phyloP scores from a whole-genome alignment of 1,140 invertebrate genomes.

The Oppia nitens region DNA sequence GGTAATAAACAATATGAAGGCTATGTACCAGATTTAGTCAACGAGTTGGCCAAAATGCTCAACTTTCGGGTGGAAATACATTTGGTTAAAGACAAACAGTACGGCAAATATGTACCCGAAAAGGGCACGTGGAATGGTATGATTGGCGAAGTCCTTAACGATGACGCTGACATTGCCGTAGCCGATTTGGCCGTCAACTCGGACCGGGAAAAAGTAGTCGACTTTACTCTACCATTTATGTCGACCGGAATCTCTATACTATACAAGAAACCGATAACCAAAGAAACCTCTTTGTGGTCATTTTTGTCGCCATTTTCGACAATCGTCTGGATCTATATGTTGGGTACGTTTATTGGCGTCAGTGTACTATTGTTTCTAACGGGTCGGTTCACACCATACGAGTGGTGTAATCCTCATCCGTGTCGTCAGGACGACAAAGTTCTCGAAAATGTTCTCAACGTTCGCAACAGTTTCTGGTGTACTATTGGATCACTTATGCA shows the following conservation, averaged over 20 bases:
- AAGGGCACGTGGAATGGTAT: conserved; percentile 62
- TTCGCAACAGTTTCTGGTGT: conserved; percentile 33
- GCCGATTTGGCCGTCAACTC: conserved; percentile 30
- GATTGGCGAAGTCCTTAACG: conserved; percentile 56
- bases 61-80: conserved; percentile 52
- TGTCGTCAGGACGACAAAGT: conserved; percentile 19
- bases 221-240: conserved; percentile 26
- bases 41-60: conserved; percentile 34
- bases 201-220: conserved; percentile 28
- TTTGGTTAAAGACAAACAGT: conserved; percentile 47
- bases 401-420: conserved; percentile 27
- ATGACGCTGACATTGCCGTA: conserved; percentile 35
- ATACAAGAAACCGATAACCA: conserved; percentile 52
- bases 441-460: conserved; percentile 28
- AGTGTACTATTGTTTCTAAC: conserved; percentile 31
- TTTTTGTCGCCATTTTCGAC: conserved; percentile 33
- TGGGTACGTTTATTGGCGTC: conserved; percentile 29
- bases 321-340: conserved; percentile 31
- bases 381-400: conserved; percentile 29
- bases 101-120: conserved; percentile 42
- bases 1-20: conserved; percentile 28
- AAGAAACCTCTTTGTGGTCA: conserved; percentile 30
- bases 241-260: conserved; percentile 29
- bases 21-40: conserved; percentile 37
- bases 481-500: conserved; percentile 35